Evolutionary conservation across 2,113 vertebrate genomes (phyloP).

Genomic region (Pica pica): DNA sequence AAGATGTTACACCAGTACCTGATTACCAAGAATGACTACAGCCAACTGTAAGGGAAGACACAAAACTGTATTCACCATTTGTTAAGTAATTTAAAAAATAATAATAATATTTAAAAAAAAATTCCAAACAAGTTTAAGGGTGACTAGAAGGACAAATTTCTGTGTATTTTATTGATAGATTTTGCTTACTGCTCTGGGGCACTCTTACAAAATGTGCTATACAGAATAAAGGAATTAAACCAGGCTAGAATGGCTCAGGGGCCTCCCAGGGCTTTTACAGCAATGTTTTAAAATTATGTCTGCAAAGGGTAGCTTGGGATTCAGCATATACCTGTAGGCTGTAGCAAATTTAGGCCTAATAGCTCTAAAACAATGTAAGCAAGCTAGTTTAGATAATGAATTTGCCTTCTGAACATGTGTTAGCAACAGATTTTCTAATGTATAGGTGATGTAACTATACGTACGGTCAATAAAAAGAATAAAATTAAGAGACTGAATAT

Average conservation of each 20-base stretch:
- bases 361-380: neutral
- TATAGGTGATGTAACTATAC: neutral
- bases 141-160: constrained; percentile 54
- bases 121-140: neutral
- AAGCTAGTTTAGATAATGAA: neutral
- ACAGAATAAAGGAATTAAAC: constrained; percentile 17
- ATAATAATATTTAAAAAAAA: neutral
- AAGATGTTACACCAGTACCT: neutral
- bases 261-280: constrained; percentile 44
- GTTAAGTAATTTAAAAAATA: constrained; percentile 12
- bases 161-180: constrained; percentile 37
- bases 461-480: neutral
- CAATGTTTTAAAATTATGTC: constrained; percentile 40
- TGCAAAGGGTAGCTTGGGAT: neutral
- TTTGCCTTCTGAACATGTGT: neutral
- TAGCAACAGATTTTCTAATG: neutral
- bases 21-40: neutral
- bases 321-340: constrained; percentile 9
- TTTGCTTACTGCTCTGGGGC: constrained; percentile 27
- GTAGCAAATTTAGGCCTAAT: neutral
- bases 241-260: constrained; percentile 9
- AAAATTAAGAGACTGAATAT: neutral
- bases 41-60: neutral
- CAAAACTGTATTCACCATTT: neutral
- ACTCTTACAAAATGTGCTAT: neutral